phyloP scores from a whole-genome alignment of 2,797 vertebrate species.

The Oreortyx pictus region DNA sequence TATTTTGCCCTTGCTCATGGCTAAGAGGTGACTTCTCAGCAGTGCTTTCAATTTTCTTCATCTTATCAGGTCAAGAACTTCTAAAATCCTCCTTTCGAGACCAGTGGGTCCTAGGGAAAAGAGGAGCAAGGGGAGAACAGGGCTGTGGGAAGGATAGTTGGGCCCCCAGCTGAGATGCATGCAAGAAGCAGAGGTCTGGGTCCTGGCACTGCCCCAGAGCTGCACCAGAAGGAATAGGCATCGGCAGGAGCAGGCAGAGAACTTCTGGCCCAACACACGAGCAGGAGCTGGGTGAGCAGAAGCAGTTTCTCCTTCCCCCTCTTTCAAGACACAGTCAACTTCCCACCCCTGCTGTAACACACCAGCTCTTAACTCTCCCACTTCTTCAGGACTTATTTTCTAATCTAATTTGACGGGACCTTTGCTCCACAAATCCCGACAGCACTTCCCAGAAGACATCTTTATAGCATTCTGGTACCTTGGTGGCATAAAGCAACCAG shows the following conservation, averaged over 20 bases:
- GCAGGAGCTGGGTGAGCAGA: slow-evolving; percentile 48
- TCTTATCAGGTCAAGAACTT: not conserved
- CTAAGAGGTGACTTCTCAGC: not conserved
- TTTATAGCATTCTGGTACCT: not conserved
- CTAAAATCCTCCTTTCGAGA: not conserved
- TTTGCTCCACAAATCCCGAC: slow-evolving; percentile 54
- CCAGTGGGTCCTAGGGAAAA: not conserved
- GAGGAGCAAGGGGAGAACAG: not conserved
- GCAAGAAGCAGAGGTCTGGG: not conserved
- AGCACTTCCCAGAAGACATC: slow-evolving; percentile 18
- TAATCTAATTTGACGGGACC: slow-evolving; percentile 40
- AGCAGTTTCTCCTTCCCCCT: slow-evolving; percentile 6
- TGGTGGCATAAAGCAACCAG: not conserved
- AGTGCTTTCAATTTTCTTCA: not conserved
- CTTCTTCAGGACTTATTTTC: slow-evolving; percentile 51
- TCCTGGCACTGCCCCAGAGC: slow-evolving; percentile 12
- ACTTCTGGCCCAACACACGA: not conserved
- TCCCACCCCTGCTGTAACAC: slow-evolving; percentile 3
- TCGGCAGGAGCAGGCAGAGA: slow-evolving; percentile 10
- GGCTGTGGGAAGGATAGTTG: not conserved
- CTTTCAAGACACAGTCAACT: slow-evolving; percentile 34
- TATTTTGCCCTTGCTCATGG: not conserved
- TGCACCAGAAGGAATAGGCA: slow-evolving; percentile 1
- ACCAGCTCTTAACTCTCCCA: slow-evolving; percentile 45
- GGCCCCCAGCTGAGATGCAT: not conserved